Conservation (phyloP, 2,797 vertebrate genomes). For the Tokudaia tokunoshimensis region DNA sequence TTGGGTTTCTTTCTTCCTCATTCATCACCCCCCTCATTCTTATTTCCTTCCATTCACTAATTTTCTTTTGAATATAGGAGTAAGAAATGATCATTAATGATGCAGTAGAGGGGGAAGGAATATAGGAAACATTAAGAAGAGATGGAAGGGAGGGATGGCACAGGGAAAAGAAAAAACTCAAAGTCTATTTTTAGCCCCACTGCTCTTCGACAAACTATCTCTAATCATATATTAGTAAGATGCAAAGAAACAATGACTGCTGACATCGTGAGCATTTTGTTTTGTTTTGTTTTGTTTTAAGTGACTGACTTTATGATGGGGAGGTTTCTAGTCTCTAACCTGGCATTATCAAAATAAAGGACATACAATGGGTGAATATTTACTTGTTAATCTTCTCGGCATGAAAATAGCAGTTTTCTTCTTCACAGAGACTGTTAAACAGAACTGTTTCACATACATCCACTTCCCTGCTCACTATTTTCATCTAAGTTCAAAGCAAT, state of each 20-base stretch:
- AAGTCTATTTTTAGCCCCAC: background rate
- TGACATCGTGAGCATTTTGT: background rate
- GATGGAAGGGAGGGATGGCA: background rate
- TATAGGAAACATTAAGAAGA: background rate
- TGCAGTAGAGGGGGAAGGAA: background rate
- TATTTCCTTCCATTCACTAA: background rate
- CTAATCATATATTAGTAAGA: background rate
- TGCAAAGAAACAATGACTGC: slow-evolving; percentile 10
- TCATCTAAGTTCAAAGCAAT: background rate
- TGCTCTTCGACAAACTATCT: background rate
- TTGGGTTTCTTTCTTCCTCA: background rate
- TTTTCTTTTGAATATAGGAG: background rate
- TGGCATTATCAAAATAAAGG: background rate
- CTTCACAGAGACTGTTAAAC: background rate
- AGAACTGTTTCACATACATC: background rate
- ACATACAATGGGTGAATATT: background rate
- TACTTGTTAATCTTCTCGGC: background rate
- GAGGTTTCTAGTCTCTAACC: slow-evolving; percentile 20
- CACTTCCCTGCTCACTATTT: background rate
- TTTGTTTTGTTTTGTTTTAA: background rate
- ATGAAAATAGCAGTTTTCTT: background rate
- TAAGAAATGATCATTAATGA: background rate
- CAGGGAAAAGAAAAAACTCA: background rate
- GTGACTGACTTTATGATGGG: background rate
- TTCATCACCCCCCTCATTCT: background rate